A percentile compares a stretch with the other conserved stretches of the same genome.
These are phyloP conservation scores for Lasiommata megera DNA, from an alignment of 2,888 invertebrate genomes.

Conservation along the genomic window DNA sequence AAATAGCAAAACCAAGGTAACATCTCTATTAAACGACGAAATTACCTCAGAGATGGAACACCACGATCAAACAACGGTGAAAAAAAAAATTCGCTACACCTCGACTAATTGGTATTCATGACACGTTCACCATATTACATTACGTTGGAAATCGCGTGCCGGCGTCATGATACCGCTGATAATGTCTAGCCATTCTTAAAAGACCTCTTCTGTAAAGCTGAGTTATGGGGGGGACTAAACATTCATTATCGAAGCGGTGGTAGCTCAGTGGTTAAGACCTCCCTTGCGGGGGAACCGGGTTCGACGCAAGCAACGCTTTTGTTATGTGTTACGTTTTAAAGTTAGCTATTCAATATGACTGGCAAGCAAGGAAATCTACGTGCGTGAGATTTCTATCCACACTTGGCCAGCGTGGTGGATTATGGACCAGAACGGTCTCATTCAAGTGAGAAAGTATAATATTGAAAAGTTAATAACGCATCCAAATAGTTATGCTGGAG, in stretches of 20 bases:
- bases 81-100: conserved; percentile 60
- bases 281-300: too few species aligned
- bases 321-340: too few species aligned
- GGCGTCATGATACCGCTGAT: conserved; percentile 57
- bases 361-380: too few species aligned
- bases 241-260: conserved; percentile 17
- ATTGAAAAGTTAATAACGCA: too few species aligned
- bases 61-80: conserved; percentile 4
- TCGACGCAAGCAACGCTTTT: too few species aligned
- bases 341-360: too few species aligned
- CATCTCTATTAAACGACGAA: conserved; percentile 8
- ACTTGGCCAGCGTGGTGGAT: too few species aligned
- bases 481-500: too few species aligned
- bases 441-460: too few species aligned
- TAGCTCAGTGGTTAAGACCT: too few species aligned
- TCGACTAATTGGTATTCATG: conserved; percentile 67
- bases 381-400: too few species aligned
- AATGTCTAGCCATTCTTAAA: conserved; percentile 47
- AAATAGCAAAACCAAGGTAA: background rate
- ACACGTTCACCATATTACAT: conserved; percentile 68
- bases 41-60: conserved; percentile 9
- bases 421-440: too few species aligned
- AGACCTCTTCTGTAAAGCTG: conserved; percentile 32
- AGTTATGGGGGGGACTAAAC: background rate
- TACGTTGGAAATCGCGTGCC: conserved; percentile 69